These are phyloP conservation scores for Lycorma delicatula DNA, from an alignment of 1,140 invertebrate species.

Conservation along the genomic window DNA sequence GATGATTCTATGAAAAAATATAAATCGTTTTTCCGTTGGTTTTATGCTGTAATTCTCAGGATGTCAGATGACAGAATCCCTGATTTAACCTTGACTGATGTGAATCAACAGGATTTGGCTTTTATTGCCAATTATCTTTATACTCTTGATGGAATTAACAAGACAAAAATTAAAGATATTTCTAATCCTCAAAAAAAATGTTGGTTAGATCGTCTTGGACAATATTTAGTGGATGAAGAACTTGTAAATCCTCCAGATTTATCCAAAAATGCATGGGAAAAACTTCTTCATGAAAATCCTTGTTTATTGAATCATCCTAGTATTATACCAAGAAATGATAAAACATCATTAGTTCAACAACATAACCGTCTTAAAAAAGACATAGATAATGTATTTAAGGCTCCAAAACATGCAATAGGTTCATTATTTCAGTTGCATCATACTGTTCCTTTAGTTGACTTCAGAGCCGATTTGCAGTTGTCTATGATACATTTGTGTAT, in stretches of 20 bases:
- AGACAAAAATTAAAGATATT: constrained; percentile 30
- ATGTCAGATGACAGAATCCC: constrained; percentile 71
- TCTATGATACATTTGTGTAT: neutral
- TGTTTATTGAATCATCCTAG: constrained; percentile 57
- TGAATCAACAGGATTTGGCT: constrained; percentile 79
- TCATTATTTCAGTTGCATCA: constrained; percentile 9
- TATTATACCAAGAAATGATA: constrained; percentile 64
- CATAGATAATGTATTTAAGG: constrained; percentile 59
- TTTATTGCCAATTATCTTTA: constrained; percentile 85
- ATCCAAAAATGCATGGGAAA: constrained; percentile 63
- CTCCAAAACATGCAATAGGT: constrained; percentile 42
- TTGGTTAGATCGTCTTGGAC: constrained; percentile 81
- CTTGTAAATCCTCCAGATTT: constrained; percentile 54
- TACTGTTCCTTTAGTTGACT: constrained; percentile 5
- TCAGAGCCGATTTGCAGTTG: neutral
- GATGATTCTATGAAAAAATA: constrained; percentile 88
- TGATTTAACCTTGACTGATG: constrained; percentile 45
- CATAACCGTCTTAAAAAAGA: constrained; percentile 59
- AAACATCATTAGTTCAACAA: constrained; percentile 74
- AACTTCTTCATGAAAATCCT: constrained; percentile 62
- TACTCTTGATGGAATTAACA: constrained; percentile 72
- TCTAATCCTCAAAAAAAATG: constrained; percentile 53
- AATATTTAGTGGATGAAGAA: constrained; percentile 68
- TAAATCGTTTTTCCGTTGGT: constrained; percentile 79
- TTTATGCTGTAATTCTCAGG: constrained; percentile 77